Evolutionary conservation across 1,140 invertebrate species (phyloP), one percentile per base, ranked within the genome.

Genomic region (Zelostemma sp.): DNA sequence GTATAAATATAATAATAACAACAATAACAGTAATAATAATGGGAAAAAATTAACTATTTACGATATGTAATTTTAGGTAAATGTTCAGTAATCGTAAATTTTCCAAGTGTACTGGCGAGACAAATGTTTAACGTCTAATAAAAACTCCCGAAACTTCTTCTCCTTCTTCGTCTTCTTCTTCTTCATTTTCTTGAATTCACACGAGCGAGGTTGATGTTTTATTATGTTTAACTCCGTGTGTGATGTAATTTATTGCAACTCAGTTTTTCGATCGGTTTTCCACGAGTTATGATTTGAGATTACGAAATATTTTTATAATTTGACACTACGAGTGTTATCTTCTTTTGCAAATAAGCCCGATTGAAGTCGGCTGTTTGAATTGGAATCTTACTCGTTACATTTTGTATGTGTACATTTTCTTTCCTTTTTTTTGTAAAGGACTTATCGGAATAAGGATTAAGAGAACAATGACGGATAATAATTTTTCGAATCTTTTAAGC

Each of bases 11-110:
- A 58, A 56, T 69, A 50, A 63, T 63, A 72, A 72, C 69, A 68
- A 72, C 68, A 74, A 70, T 73, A 73, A 53, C 62, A 61, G 58
- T 73, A 68, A 67, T 74, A 59, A 68, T 68, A 19, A 75, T 65
- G 53, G 69, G 56, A 62, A 15, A 62, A 41, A 57, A 60, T 76
- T 75, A 73, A 76, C 74, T 78, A 71, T 76, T 79, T 78, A 74
- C 74, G 73, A 77, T 68, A 69, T 51, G 73, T 68, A 18, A 65
- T 68, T 69, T 71, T 49, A 73, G 53, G 57, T 64, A 62, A 53
- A 72, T 50, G 12, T 66, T 48, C 53, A 28, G 8, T 28, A 28
- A 28, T 28, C 25, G 25, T 28, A 28, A 28, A 28, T 28, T 28
- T 28, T 3, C 25, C 25, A 28, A 28, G 25, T 28, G 25, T 28